Conservation (phyloP, 2,113 vertebrate species). For the Chloroceryle aenea region DNA sequence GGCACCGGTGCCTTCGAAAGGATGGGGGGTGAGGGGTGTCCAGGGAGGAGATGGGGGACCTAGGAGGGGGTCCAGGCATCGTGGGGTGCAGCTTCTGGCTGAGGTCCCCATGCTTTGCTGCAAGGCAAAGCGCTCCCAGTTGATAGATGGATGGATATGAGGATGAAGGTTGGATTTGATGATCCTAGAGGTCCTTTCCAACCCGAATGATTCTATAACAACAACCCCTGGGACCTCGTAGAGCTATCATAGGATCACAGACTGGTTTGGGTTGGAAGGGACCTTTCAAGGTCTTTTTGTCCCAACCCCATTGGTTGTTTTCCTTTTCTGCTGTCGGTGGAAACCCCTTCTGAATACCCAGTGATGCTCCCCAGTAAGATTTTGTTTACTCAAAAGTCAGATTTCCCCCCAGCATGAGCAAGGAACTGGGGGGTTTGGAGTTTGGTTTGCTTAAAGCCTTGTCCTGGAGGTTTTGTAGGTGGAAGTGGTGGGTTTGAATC, state of each 20-base stretch:
- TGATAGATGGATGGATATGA: too few species aligned
- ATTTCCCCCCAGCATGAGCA: neutral
- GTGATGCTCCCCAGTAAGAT: fast-evolving
- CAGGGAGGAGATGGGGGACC: neutral
- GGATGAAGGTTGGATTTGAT: too few species aligned
- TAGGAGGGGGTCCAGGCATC: neutral
- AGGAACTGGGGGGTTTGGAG: fast-evolving
- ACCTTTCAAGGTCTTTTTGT: neutral
- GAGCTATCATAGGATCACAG: neutral
- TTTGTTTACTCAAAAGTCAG: neutral
- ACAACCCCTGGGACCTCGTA: fast-evolving
- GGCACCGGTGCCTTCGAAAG: neutral
- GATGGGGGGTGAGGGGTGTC: neutral
- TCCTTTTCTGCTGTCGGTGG: neutral
- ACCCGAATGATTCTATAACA: too few species aligned
- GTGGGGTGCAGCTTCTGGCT: neutral
- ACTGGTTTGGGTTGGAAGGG: neutral
- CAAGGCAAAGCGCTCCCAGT: neutral
- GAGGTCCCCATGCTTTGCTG: fast-evolving
- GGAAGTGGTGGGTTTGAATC: neutral
- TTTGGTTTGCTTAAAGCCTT: neutral
- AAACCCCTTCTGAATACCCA: neutral
- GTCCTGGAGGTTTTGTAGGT: neutral
- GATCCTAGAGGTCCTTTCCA: too few species aligned
- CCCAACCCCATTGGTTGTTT: neutral